Base-by-base conservation (phyloP, 2,888 invertebrate species). In the Mimas tiliae region DNA sequence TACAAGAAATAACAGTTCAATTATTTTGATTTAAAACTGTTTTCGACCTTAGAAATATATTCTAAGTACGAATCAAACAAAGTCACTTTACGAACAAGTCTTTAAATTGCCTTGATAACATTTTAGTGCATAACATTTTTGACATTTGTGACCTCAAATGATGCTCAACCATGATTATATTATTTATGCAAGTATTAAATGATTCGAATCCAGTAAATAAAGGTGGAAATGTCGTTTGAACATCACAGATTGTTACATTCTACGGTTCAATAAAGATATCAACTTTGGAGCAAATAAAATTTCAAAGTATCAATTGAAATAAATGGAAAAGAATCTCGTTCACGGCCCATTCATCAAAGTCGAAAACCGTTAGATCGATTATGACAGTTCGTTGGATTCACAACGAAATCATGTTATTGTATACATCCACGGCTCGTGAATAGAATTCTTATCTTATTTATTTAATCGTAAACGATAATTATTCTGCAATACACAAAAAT, bases 331-430 rank as follows among this genome's bases (percentile, higher is more conserved):
- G 69, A 74, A 73, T 74, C 67, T 77, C 72, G 77, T 77, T 73
- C 67, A 67, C 68, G 67, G 71, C 63, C 77, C 71, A 82, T 82
- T 79, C 76, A 81, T 82, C 82, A 82, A 70, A 72, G 70, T 67
- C 69, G 65, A 72, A 74, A 73, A 74, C 74, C 74, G 73, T 38
- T 55, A 58, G 58, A 58, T 58, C 58, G 58, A 58, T 58, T 58
- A 58, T 58, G 58, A 58, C 58, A 58, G 58, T 42, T 58, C 58
- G 38, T n/a, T 58, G 42, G 58, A 58, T 58, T 42, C 42, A 21
- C 42, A 19, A 12, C 19, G 42, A 12, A 58, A 58, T 58, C 16
- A 58, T 58, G 19, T 58, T 19, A 58, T 58, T 58, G 58, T 58
- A n/a, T n/a, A 19, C 55, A 53, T 34, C n/a, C 55, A 38, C n/a